Evolutionary conservation across 2,888 invertebrate species (phyloP), one percentile per base, ranked within the genome.

Genomic region (Aethes cnicana): DNA sequence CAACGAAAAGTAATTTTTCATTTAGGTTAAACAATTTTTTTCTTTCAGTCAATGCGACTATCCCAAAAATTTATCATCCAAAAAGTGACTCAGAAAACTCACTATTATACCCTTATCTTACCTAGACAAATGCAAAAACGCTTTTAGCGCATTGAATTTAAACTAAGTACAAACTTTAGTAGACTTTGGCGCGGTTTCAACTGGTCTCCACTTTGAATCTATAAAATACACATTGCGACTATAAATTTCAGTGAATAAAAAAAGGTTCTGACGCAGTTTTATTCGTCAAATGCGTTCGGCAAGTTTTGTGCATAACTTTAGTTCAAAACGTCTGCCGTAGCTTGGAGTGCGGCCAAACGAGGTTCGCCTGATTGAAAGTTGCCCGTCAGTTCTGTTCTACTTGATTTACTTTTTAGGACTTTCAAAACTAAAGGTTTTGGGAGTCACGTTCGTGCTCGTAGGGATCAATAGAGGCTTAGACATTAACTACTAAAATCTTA

Each of bases 291-390:
- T 74, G 74, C 71, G 67, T 77, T 72, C 62, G 56, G 68, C 68
- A 71, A 74, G 66, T 73, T 84, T 74, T 69, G 77, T 78, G 76
- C 69, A 76, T 72, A 81, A 73, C 69, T 76, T n/a, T n/a, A n/a
- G n/a, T n/a, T 71, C 64, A 63, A 63, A 79, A 72, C 79, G 81
- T 81, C 79, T 83, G 81, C 73, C 62, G 60, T 53, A 44, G 52
- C 53, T 76, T 84, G 82, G 84, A 78, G 49, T 39, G 48, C 52
- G 59, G 75, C 82, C 82, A 82, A 78, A 54, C 56, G 60, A 63
- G 59, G 63, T 63, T 54, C 60, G 58, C 53, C 58, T 59, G 66
- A 66, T 61, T 60, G 64, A 61, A 64, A 63, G 56, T 53, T 50
- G 46, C 48, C 21, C 41, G 42, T 53, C 21, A 30, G 30, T 35